Conservation (phyloP, 2,113 vertebrate genomes). For the Nycticorax nycticorax region DNA sequence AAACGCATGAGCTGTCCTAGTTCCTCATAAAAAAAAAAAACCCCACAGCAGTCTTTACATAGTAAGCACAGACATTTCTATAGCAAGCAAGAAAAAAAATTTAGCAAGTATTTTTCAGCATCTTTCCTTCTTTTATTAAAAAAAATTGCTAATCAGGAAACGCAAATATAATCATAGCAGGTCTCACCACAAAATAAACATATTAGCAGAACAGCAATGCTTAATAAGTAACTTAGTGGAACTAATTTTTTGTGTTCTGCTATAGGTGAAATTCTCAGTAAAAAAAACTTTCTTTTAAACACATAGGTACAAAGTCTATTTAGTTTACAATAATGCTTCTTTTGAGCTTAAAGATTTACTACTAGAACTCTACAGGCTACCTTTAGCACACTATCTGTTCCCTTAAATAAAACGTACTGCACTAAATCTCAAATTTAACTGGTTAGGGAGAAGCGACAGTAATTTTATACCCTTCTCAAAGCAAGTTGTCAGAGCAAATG, state of each 20-base stretch:
- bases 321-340: background rate
- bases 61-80: conserved; percentile 32
- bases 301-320: conserved; percentile 1
- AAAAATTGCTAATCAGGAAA: background rate
- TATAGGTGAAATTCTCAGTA: background rate
- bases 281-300: background rate
- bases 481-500: conserved; percentile 47
- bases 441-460: conserved; percentile 20
- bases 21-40: conserved; percentile 43
- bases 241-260: conserved; percentile 3
- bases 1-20: conserved; percentile 63
- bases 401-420: conserved; percentile 63
- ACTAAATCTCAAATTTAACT: conserved; percentile 67
- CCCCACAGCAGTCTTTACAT: conserved; percentile 18
- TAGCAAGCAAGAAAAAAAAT: conserved; percentile 28
- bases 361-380: conserved; percentile 5
- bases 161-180: background rate
- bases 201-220: background rate
- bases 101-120: background rate
- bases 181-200: background rate
- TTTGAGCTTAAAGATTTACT: conserved; percentile 6
- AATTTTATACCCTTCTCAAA: conserved; percentile 54
- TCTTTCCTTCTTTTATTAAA: background rate
- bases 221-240: conserved; percentile 52
- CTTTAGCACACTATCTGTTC: conserved; percentile 20